Evolutionary conservation across 2,113 vertebrate genomes (phyloP).

Genomic region (Fregetta grallaria): DNA sequence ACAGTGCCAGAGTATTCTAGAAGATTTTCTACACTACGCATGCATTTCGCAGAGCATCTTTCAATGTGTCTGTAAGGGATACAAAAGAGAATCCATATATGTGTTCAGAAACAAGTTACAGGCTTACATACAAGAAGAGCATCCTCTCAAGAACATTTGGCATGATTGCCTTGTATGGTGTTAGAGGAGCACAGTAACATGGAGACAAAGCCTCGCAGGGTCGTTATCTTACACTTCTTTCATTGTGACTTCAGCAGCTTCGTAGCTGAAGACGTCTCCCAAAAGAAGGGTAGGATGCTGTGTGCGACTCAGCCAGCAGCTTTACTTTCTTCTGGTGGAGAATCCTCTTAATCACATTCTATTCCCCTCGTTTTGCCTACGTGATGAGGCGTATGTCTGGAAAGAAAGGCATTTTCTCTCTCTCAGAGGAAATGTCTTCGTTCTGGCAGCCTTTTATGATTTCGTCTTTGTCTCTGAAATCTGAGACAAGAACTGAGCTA

Average conservation of each 20-base stretch:
- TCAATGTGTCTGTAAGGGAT: not conserved
- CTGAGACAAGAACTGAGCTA: not conserved
- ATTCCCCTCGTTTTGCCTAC: not conserved
- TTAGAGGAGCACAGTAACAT: not conserved
- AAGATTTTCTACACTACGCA: fast-evolving
- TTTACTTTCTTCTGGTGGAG: not conserved
- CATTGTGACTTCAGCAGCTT: not conserved
- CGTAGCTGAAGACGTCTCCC: not conserved
- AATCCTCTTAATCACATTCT: not conserved
- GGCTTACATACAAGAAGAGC: not conserved
- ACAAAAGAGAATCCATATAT: not conserved
- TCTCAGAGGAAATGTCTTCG: not conserved
- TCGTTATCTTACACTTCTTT: not conserved
- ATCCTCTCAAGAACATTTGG: not conserved
- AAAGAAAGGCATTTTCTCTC: not conserved
- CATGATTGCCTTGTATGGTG: not conserved
- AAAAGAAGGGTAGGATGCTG: not conserved
- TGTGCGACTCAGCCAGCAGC: not conserved
- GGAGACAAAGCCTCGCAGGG: not conserved
- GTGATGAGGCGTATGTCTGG: not conserved
- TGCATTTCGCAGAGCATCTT: not conserved
- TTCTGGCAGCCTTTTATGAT: not conserved
- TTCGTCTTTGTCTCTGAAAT: not conserved
- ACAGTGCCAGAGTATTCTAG: not conserved
- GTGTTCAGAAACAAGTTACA: not conserved